These are phyloP conservation scores for Tychaedon coryphoeus DNA, from an alignment of 2,113 vertebrate genomes.

Conservation along the genomic window DNA sequence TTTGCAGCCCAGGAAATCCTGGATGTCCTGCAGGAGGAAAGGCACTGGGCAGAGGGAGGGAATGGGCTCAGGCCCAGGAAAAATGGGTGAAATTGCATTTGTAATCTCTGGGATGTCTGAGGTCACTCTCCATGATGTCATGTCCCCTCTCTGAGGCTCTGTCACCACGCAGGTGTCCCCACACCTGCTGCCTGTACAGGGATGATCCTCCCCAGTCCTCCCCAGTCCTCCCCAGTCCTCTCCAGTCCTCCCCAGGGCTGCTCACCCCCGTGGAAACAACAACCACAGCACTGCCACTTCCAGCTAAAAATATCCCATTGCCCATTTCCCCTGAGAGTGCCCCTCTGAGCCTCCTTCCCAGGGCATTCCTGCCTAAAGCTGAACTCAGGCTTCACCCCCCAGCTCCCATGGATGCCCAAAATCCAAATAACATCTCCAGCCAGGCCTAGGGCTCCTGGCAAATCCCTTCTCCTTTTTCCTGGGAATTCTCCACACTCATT, in stretches of 20 bases:
- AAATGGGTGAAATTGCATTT: not conserved
- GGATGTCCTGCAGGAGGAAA: not conserved
- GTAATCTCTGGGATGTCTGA: not conserved
- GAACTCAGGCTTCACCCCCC: not conserved
- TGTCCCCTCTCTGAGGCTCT: not conserved
- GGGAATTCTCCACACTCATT: not conserved
- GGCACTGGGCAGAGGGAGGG: fast-evolving
- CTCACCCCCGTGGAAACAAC: not conserved
- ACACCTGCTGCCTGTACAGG: not conserved
- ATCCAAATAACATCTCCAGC: not conserved
- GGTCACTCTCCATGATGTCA: not conserved
- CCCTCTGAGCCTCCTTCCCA: not conserved
- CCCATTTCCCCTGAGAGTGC: not conserved
- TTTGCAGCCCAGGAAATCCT: not conserved
- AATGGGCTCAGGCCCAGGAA: not conserved
- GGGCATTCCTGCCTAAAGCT: not conserved
- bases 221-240: not conserved
- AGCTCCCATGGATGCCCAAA: fast-evolving
- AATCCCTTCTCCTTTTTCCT: not conserved
- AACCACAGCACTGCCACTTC: not conserved
- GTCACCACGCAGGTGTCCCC: not conserved
- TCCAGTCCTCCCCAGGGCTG: not conserved
- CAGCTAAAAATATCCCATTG: not conserved
- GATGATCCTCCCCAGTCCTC: not conserved
- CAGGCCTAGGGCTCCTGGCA: not conserved